A percentile compares a stretch with the other conserved stretches of the same genome.
Evolutionary conservation across 2,888 invertebrate species (phyloP).

Genomic region (Drosophila anceps): DNA sequence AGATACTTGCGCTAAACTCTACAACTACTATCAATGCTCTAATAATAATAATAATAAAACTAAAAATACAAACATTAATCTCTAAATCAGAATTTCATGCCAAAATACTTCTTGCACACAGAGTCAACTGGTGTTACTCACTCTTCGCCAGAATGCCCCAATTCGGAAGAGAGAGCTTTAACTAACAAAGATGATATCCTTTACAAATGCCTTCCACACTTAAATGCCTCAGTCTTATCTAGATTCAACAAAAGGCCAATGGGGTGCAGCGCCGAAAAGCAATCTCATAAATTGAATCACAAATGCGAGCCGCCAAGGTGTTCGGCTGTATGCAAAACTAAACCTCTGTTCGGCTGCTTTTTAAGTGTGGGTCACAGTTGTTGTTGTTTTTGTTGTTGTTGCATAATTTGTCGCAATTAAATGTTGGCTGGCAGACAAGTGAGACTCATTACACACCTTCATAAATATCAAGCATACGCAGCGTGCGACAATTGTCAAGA

Average conservation of each 20-base stretch:
- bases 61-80: no score
- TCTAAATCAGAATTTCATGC: no score
- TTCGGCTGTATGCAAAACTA: background rate
- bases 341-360: background rate
- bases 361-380: conserved; percentile 4
- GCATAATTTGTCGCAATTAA: conserved; percentile 34
- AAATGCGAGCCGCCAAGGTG: background rate
- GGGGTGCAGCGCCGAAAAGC: background rate
- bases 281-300: conserved; percentile 9
- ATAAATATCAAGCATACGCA: conserved; percentile 67
- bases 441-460: conserved; percentile 39
- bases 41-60: no score
- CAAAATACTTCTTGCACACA: background rate
- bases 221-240: background rate
- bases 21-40: no score
- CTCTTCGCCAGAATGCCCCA: background rate
- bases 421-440: conserved; percentile 30
- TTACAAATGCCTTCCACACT: background rate
- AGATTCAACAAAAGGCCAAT: conserved; percentile 4
- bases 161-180: background rate
- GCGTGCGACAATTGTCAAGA: conserved; percentile 60
- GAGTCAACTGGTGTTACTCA: background rate
- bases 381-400: conserved; percentile 5
- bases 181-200: background rate
- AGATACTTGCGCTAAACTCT: no score